Base-by-base conservation (phyloP, 23 tunicate species). In the Phallusia fumigata region DNA sequence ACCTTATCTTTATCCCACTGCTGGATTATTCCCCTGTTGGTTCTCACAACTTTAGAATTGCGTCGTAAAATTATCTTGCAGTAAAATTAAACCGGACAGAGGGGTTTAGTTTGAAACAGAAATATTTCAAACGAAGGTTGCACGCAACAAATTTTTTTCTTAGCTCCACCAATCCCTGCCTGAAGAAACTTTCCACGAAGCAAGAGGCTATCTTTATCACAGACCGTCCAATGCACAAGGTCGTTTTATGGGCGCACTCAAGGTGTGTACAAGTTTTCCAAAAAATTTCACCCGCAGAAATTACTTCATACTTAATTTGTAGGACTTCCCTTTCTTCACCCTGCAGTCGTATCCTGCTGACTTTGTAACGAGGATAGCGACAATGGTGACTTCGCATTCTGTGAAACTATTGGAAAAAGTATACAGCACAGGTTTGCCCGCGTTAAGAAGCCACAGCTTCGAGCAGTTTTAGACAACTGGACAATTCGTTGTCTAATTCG, bases 371-470 rank as follows among this genome's bases (percentile, higher is more conserved):
- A 79, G 86, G 24, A 13, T 88, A 15, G 86, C 93, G 1, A 76
- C 83, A 0, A 84, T 85, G 32, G 97, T 93, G 12, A 53, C 86
- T 36, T 79, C 97, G 10, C 81, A 83, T 21, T 93, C 97, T 3
- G 97, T 93, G 0, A 93, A 93, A 77, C 80, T 93, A 11, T 73
- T 93, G 81, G 97, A 92, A 30, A 92, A 92, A 87, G 84, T 92
- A 36, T 90, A 92, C 64, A 92, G 84, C 72, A 84, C 82, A 81
- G 90, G 90, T 87, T 74, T 31, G 65, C 24, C 15, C n/a, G n/a
- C n/a, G n/a, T n/a, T 40, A 40, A 3, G 10, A 10, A 40, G 47
- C 5, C 47, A 10, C 47, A 40, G 10, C 5, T 40, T 40, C 47
- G 47, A 3, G 10, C 47, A 40, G 47, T 40, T 40, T 10, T 40